Base-by-base conservation (phyloP, 2,113 vertebrate species). In the Ammodytes marinus region DNA sequence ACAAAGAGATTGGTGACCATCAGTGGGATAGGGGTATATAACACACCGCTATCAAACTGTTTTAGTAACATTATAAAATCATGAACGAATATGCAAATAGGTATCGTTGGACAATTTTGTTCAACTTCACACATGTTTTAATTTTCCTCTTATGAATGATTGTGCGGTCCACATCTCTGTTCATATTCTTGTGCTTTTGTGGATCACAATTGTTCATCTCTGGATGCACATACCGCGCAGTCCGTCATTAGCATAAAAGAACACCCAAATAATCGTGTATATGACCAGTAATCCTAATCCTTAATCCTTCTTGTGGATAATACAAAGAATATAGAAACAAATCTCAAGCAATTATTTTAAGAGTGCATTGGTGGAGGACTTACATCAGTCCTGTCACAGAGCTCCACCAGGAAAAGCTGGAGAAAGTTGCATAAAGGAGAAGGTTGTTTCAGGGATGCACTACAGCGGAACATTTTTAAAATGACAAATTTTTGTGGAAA, bases 371-470 rank as follows among this genome's bases (percentile, higher is more conserved):
- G 27, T 2, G 27, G 42, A 61, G 63, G 17, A 50, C 19, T 57
- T 9, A 39, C 11, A 55, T 61, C 59, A 53, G 39, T 47, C 61
- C 35, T 47, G 65, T 78, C 37, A 53, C 13, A 63, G 40, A 45
- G 14, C 43, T 27, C n/a, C 49, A 40, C 11, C 35, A 37, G 13
- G 67, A 66, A 8, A 55, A 50, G 40, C 43, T 40, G 8, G 19
- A 45, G 63, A 57, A 17, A 49, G 42, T 57, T 69, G 53, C 58
- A 27, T 27, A 45, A 59, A 19, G 39, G 50, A 69, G 77, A 84
- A 81, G 64, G 65, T 77, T 35, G 69, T 0, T 50, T 52, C 65
- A 6, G 35, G 11, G 39, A 53, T 53, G 17, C 71, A 67, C 43
- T 40, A 6, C 27, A 5, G 7, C 63, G 42, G n/a, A 3, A 11